phyloP scores from a whole-genome alignment of 2,797 vertebrate species.

The Halcyon chelicuti region DNA sequence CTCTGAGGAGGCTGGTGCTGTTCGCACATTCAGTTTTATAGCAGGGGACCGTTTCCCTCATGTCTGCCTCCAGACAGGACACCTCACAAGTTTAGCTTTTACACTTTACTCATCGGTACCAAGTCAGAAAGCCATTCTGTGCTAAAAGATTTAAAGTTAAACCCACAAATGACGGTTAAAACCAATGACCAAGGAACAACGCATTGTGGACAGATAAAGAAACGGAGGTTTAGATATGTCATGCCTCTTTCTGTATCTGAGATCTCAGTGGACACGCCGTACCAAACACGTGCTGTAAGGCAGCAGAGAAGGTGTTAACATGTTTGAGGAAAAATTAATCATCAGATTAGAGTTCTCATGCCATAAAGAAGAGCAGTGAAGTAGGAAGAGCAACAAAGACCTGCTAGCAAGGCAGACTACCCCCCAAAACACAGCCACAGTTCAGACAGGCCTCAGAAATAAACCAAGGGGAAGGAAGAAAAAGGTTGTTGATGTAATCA shows the following conservation, averaged over 20 bases:
- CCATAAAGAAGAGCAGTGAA: rapidly evolving
- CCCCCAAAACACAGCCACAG: neutral
- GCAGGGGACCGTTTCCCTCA: neutral
- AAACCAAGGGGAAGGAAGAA: neutral
- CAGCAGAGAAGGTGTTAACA: rapidly evolving
- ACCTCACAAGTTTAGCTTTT: neutral
- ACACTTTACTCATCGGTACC: neutral
- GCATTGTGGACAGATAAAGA: neutral
- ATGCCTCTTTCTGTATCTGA: neutral
- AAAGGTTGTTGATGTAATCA: neutral
- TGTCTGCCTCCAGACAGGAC: neutral
- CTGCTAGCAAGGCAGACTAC: neutral
- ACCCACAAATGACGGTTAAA: neutral
- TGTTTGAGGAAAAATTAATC: rapidly evolving
- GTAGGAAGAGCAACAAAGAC: neutral
- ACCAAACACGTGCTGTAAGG: rapidly evolving
- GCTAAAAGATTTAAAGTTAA: neutral
- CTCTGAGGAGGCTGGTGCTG: neutral
- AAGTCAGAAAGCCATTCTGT: neutral
- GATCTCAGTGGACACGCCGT: neutral
- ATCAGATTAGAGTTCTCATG: neutral
- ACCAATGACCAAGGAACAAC: neutral
- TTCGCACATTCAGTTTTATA: neutral
- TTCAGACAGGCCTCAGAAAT: neutral
- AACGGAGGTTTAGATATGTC: neutral